Base-by-base conservation (phyloP, 2,797 vertebrate genomes). In the Oreochromis mossambicus region DNA sequence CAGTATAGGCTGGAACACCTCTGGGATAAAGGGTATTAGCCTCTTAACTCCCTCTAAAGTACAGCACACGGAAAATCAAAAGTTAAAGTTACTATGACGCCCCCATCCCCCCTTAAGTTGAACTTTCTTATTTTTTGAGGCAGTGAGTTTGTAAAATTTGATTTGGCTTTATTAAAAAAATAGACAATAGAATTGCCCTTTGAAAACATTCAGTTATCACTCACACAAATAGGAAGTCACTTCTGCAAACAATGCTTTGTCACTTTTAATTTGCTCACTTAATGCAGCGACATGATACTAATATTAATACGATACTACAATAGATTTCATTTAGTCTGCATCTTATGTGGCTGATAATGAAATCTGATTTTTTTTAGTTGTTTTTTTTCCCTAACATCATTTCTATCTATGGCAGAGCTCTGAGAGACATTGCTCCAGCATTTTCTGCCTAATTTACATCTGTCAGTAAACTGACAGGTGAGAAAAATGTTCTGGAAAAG, bases 371-470 rank as follows among this genome's bases (percentile, higher is more conserved):
- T 26, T 26, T 26, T 46, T 80, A 41, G n/a, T 36, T 36, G 17
- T 63, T 63, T 61, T 36, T 61, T 36, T 61, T 36, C n/a, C 32
- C 19, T 8, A 63, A 36, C 34, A 76, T 58, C 13, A 21, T 78
- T 79, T 82, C 84, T 51, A 66, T 75, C 43, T n/a, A 61, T 36
- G 32, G 34, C 43, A 5, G 19, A 36, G 50, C 77, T 84, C 73
- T 50, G 38, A 80, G 78, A 89, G 66, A 79, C 76, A n/a, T 21
- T 13, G 76, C 87, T 80, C 55, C 21, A 34, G 78, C 75, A 8
- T 91, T 91, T 93, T 86, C 85, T 83, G 83, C 79, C 77, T 90
- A 87, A 91, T 93, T 94, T 90, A 76, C 91, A 93, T 89, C 88
- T 21, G 84, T 91, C 91, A 89, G 85, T 61, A 41, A 85, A 84